phyloP scores from a whole-genome alignment of 1,140 invertebrate species.

The Euura saliciscinereae region DNA sequence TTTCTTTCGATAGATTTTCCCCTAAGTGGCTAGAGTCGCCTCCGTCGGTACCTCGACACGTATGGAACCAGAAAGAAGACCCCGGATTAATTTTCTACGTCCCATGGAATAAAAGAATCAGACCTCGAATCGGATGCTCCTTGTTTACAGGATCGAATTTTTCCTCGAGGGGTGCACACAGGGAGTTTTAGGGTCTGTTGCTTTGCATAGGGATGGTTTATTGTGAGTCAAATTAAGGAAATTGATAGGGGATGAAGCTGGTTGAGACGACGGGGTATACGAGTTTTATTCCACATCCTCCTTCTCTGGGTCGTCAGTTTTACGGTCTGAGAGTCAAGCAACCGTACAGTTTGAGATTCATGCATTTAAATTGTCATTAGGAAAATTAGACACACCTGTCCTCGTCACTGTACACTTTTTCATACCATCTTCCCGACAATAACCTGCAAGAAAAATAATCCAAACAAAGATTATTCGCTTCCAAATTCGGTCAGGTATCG shows the following conservation, averaged over 20 bases:
- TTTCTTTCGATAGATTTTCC: background rate
- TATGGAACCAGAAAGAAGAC: too few relatives aligned
- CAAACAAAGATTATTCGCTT: too few relatives aligned
- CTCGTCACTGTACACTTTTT: background rate
- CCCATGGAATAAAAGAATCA: too few relatives aligned
- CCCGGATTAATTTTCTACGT: too few relatives aligned
- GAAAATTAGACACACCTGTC: background rate
- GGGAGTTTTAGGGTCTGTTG: background rate
- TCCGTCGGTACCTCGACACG: too few relatives aligned
- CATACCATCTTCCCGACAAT: too few relatives aligned
- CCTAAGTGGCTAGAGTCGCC: background rate
- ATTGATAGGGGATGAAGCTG: constrained; percentile 7
- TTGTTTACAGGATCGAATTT: constrained; percentile 2
- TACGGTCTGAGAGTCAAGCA: too few relatives aligned
- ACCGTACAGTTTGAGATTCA: constrained; percentile 17
- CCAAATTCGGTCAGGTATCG: too few relatives aligned
- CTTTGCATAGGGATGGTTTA: constrained; percentile 7
- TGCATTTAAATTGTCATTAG: constrained; percentile 48
- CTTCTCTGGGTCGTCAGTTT: too few relatives aligned
- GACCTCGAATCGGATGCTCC: background rate
- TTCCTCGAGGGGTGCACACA: background rate
- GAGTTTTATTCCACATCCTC: background rate
- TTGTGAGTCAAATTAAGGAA: constrained; percentile 7
- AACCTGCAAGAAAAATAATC: too few relatives aligned
- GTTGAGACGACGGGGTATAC: background rate